Evolutionary conservation across 2,113 vertebrate species (phyloP), one percentile per base, ranked within the genome.

Genomic region (Heloderma charlesbogerti): DNA sequence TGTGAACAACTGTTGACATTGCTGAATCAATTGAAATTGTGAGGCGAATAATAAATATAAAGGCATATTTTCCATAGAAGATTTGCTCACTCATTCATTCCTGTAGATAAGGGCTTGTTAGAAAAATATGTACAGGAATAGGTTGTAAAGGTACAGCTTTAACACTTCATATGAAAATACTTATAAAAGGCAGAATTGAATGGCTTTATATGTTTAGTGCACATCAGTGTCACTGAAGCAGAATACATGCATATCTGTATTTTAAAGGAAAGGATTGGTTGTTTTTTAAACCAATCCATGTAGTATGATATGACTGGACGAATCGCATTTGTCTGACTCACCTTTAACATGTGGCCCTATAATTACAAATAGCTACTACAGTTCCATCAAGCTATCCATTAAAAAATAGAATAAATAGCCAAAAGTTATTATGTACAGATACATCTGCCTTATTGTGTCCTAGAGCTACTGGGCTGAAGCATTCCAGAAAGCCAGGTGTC

Each of bases 1-100:
- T 90, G 86, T 57, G 90, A 94, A 31, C 43, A 54, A 27, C 87
- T 40, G 20, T 67, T 16, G 67, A 84, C 40, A 67, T 69, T 91
- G 51, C 40, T 86, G 40, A 79, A 3, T 88, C 81, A 88, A 63
- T 40, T 2, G 9, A 86, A 90, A 94, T 0, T 0, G 34, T 54
- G 80, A 72, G n/a, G 37, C 74, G n/a, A 60, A 94, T 87, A 72
- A 82, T 16, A 1, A 3, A 3, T 86, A 94, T 51, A 51, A 51
- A 5, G 48, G 48, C 48, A 51, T 51, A 51, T 92, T 90, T 89
- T 84, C 87, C 66, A 51, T 54, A n/a, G 34, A n/a, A 48, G 34
- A 1, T 1, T 6, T 22, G 0, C 88, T 90, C 84, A 0, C 37
- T 37, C 63, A 1, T 77, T 86, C 77, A 92, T 77, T 0, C 60